Base-by-base conservation (phyloP, 2,888 invertebrate species). In the Endomychus coccineus region DNA sequence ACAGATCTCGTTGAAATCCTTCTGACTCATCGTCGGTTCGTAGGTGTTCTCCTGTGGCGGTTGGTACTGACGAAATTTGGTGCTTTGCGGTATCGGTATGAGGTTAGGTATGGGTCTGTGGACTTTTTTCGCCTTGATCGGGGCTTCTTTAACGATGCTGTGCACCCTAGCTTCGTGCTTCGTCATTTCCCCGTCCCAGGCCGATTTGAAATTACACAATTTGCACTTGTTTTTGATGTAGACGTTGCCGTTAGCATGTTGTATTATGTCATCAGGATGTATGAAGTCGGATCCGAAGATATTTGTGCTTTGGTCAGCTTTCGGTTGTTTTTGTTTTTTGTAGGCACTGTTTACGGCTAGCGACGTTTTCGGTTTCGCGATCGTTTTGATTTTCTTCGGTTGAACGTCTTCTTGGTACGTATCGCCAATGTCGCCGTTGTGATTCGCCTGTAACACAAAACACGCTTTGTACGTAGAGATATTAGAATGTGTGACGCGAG, bases 81-180 rank as follows among this genome's bases (percentile, higher is more conserved):
- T 35, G 40, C 69, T 71, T 15, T 70, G 42, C 1, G 57, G 56
- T 34, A 85, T 73, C 3, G 84, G 84, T 58, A 85, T 84, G 27
- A 85, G 71, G 61, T 83, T 83, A 31, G 84, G 84, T 47, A 83
- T 74, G 0, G 84, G 84, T 34, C 83, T 69, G 7, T 75, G 66
- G 29, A 64, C 9, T 14, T 55, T 55, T 19, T 40, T 42, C 16
- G 23, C 27, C 27, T 40, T 36, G 9, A 32, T 42, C 16, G 40
- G 38, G 34, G 43, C 45, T 14, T 55, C 50, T 45, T 59, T 47
- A 41, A 52, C 44, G 43, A 66, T 58, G 43, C 61, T 64, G 56
- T 67, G 73, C 34, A 59, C 69, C 55, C 66, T 64, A 37, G 60
- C 59, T 46, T 71, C 70, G 57, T 73, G 72, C 17, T 67, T 64